phyloP scores from a whole-genome alignment of 2,888 invertebrate genomes.

The Rotaria socialis region DNA sequence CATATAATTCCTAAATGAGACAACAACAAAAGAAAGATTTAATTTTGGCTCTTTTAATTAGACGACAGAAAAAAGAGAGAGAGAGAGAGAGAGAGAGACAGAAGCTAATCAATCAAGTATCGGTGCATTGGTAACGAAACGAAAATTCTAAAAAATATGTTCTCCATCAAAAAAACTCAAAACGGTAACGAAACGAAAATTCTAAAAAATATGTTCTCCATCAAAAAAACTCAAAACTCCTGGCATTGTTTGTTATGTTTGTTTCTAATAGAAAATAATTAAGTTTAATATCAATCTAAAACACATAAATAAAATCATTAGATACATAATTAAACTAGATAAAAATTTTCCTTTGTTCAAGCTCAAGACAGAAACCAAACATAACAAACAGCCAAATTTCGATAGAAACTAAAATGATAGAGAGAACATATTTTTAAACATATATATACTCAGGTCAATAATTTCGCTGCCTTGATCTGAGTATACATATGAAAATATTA shows the following conservation, averaged over 20 bases:
- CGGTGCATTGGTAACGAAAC: background rate
- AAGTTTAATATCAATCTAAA: background rate
- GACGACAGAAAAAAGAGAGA: background rate
- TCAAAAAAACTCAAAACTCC: too few relatives aligned
- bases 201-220: background rate
- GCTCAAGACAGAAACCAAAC: background rate
- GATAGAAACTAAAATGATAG: background rate
- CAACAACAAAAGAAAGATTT: background rate
- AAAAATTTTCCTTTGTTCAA: background rate
- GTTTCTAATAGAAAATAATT: background rate
- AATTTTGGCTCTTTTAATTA: background rate
- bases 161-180: background rate
- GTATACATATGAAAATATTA: background rate
- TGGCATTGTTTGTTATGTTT: background rate
- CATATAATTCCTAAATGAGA: conserved; percentile 79
- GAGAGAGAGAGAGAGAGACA: too few relatives aligned
- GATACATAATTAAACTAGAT: background rate
- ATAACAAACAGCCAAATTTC: background rate
- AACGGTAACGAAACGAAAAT: background rate
- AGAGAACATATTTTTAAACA: background rate
- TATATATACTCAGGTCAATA: background rate
- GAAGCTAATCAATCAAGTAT: background rate
- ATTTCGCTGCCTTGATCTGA: too few relatives aligned
- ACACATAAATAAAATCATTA: background rate
- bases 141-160: background rate